Base-by-base conservation (phyloP, 2,888 invertebrate species). In the Stratiomys singularior region DNA sequence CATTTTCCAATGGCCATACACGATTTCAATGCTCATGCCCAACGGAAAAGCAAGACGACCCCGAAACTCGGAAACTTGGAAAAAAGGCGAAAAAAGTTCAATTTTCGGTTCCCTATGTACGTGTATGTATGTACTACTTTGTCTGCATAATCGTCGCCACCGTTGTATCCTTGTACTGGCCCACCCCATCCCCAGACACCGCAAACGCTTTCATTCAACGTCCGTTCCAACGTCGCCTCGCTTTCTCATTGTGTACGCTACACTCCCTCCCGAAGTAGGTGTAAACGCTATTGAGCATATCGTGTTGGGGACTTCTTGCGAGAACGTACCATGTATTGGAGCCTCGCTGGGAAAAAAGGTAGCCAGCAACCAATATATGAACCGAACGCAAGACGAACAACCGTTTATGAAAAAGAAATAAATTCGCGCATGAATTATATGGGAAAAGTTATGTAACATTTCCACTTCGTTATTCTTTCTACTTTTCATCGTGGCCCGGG, bases 11-110 rank as follows among this genome's bases (percentile, higher is more conserved):
- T 83, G 81, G 82, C 82, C 81, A 81, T 81, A 81, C 80, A 81
- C 79, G 80, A 81, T 80, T 82, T 82, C 81, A 81, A 82, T 82
- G 82, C 82, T 82, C 83, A 83, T 83, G 83, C 83, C 83, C 83
- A 82, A 82, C 80, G 67, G 58, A 78, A 79, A 76, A 69, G 67
- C 47, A 78, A 52, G 52, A 44, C 72, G 72, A 72, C 56, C 74
- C 27, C 58, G 21, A 58, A 30, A 72, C 67, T 44, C 46, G 21
- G 44, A 67, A 44, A 67, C 21, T 47, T 21, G n/a, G 46, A 56
- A 76, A 64, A 56, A 69, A 69, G 67, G 30, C 15, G 27, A 69
- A 69, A 77, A 77, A 60, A 5, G 9, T 74, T 5, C 18, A 58
- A 74, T 23, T 72, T 74, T 58, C 37, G 60, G 72, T 28, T 52